Percentiles rank a stretch among this genome's conserved stretches.
Conservation (phyloP, 2,113 vertebrate genomes). For the Microcebus lehilahytsara region DNA sequence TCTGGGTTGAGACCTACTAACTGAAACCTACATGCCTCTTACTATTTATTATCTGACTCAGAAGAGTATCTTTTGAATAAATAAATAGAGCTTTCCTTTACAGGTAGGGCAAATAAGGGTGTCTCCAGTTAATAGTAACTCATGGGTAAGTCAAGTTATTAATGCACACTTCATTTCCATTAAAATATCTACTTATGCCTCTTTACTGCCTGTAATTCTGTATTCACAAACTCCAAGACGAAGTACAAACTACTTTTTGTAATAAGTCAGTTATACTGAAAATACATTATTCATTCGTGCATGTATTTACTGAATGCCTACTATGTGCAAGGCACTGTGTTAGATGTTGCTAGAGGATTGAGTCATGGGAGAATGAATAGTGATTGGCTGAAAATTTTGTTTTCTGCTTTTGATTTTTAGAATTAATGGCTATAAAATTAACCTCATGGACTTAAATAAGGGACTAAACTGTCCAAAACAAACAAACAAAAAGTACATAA, state of each 20-base stretch:
- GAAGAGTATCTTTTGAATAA: not conserved
- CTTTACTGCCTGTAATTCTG: slow-evolving; percentile 9
- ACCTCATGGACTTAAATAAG: slow-evolving; percentile 16
- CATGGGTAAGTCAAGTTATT: not conserved
- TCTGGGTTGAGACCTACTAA: not conserved
- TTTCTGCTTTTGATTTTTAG: not conserved
- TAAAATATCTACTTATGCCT: not conserved
- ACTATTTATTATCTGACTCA: not conserved
- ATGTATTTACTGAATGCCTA: slow-evolving; percentile 55
- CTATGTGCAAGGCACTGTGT: slow-evolving; percentile 62
- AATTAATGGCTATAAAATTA: slow-evolving; percentile 37
- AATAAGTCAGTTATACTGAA: slow-evolving; percentile 8
- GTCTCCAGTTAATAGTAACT: not conserved
- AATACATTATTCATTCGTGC: slow-evolving; percentile 35
- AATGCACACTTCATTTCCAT: slow-evolving; percentile 30
- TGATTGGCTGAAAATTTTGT: not conserved
- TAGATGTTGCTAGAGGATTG: slow-evolving; percentile 2
- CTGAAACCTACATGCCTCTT: not conserved
- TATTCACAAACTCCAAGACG: slow-evolving; percentile 24
- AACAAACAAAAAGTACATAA: not conserved
- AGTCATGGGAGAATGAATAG: not conserved
- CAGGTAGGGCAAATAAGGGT: not conserved
- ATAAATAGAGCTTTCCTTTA: not conserved
- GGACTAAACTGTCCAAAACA: not conserved
- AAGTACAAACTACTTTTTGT: slow-evolving; percentile 7